These are phyloP conservation scores for Sorex araneus DNA, from an alignment of 2,113 vertebrate genomes.

Conservation along the genomic window DNA sequence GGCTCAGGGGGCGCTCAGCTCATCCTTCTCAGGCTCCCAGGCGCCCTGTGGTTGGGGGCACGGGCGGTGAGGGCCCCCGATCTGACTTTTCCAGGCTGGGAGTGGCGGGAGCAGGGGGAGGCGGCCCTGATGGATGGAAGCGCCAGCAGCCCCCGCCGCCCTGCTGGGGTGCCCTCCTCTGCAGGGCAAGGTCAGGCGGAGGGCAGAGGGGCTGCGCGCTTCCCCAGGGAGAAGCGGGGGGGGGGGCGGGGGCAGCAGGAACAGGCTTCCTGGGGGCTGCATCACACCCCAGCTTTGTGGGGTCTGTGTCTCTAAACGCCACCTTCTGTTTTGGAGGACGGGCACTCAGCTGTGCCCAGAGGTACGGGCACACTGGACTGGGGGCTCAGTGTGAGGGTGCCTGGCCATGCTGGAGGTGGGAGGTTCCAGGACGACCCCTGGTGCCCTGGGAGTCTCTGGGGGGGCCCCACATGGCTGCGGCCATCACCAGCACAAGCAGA, in stretches of 20 bases:
- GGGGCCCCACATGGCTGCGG: not conserved
- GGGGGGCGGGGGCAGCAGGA: not conserved
- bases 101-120: not conserved
- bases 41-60: not conserved
- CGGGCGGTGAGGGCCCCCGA: too few species aligned
- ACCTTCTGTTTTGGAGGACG: too few species aligned
- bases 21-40: not conserved
- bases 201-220: conserved; percentile 15
- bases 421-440: too few species aligned
- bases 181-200: conserved; percentile 61
- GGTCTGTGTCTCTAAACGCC: too few species aligned
- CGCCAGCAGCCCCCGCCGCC: conserved; percentile 57
- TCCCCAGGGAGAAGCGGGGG: not conserved
- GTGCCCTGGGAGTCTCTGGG: not conserved
- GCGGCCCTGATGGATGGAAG: conserved; percentile 75
- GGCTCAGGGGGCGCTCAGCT: not conserved
- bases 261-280: too few species aligned
- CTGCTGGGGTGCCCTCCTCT: conserved; percentile 61
- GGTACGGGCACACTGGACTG: too few species aligned
- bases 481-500: too few species aligned
- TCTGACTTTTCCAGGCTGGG: not conserved
- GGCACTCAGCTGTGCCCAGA: too few species aligned
- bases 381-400: too few species aligned
- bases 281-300: not conserved
- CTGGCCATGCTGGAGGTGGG: too few species aligned